phyloP scores from a whole-genome alignment of 2,113 vertebrate species.

The Corythaixoides concolor region DNA sequence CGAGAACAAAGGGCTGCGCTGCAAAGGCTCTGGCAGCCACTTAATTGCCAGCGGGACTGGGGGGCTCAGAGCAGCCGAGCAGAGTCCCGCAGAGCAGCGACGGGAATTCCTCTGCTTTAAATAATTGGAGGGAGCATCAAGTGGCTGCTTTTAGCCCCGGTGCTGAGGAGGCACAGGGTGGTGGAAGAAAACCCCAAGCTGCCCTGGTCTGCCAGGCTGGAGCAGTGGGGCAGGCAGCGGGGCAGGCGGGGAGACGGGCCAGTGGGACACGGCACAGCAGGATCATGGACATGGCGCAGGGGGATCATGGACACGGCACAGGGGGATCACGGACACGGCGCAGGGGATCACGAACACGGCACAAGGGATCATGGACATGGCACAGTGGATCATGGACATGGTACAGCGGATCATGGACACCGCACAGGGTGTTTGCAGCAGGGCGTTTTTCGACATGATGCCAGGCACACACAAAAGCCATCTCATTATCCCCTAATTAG shows the following conservation, averaged over 20 bases:
- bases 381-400: fast-evolving
- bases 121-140: not conserved
- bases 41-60: not conserved
- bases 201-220: not conserved
- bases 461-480: conserved; percentile 71
- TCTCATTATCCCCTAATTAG: conserved; percentile 81
- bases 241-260: not conserved
- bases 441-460: conserved; percentile 59
- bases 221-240: not conserved
- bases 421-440: no score
- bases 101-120: no score
- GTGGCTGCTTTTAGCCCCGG: not conserved
- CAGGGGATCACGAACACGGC: not conserved
- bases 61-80: not conserved
- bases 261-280: no score
- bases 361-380: no score
- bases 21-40: not conserved
- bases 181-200: not conserved
- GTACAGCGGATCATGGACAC: not conserved
- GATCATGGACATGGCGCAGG: no score
- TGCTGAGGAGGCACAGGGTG: fast-evolving
- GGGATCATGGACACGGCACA: no score
- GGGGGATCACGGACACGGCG: not conserved
- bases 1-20: conserved; percentile 4
- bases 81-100: not conserved